Conservation (phyloP, 2,888 invertebrate genomes). For the Pollenia amentaria region DNA sequence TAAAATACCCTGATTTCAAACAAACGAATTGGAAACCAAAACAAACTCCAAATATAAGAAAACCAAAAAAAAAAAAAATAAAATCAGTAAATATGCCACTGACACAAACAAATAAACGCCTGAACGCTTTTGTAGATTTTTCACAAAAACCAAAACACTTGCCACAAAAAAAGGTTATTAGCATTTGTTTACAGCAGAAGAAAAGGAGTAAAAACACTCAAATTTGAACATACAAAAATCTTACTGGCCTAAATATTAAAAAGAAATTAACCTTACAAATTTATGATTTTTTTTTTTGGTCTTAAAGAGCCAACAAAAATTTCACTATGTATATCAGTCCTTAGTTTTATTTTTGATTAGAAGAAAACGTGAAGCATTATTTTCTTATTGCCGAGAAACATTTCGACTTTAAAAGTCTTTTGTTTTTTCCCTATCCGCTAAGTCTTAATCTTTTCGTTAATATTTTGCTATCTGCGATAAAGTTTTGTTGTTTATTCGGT, state of each 20-base stretch:
- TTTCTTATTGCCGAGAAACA: background rate
- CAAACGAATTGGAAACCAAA: slow-evolving; percentile 28
- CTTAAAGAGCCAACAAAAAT: slow-evolving; percentile 69
- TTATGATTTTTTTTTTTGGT: slow-evolving; percentile 49
- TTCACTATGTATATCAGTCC: background rate
- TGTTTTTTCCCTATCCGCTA: too few species aligned
- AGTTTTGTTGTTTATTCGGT: slow-evolving; percentile 64
- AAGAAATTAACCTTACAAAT: slow-evolving; percentile 77
- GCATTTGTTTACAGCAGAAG: slow-evolving; percentile 22
- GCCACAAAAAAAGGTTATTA: slow-evolving; percentile 28
- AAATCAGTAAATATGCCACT: slow-evolving; percentile 77
- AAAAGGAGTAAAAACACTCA: slow-evolving; percentile 34
- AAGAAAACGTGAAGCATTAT: background rate
- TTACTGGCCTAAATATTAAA: slow-evolving; percentile 38
- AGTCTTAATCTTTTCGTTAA: background rate
- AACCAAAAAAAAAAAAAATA: slow-evolving; percentile 4
- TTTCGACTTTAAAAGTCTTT: background rate
- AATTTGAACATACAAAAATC: background rate
- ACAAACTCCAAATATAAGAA: slow-evolving; percentile 25
- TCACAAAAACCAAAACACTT: slow-evolving; percentile 47
- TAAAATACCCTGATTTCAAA: slow-evolving; percentile 52
- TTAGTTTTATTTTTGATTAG: background rate
- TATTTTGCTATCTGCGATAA: background rate
- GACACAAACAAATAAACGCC: slow-evolving; percentile 46
- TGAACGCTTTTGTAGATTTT: slow-evolving; percentile 51